Percentiles rank a stretch among this genome's conserved stretches.
phyloP scores from a whole-genome alignment of 1,140 invertebrate species.

The Nylanderia fulva region DNA sequence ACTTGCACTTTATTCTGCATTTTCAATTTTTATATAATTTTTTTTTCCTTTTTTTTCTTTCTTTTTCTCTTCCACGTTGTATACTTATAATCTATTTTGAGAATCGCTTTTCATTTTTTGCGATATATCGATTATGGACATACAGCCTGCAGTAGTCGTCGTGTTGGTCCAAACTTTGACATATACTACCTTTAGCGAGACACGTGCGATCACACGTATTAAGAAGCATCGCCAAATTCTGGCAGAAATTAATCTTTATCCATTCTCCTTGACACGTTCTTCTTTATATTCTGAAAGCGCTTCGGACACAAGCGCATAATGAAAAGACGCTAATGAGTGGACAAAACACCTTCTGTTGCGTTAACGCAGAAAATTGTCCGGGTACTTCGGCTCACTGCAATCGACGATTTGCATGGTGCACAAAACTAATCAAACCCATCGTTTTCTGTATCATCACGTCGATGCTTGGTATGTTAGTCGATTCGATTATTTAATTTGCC shows the following conservation, averaged over 20 bases:
- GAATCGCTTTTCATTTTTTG: conserved; percentile 23
- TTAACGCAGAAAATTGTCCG: conserved; percentile 72
- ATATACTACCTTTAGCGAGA: conserved; percentile 6
- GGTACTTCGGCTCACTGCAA: conserved; percentile 55
- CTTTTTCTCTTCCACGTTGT: neutral
- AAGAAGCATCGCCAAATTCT: conserved; percentile 1
- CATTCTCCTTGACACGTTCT: neutral
- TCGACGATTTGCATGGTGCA: conserved; percentile 68
- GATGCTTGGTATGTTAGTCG: conserved; percentile 75
- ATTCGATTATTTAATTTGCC: neutral
- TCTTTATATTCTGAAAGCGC: neutral
- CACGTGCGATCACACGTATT: neutral
- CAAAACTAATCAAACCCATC: conserved; percentile 76
- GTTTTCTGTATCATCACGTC: conserved; percentile 79
- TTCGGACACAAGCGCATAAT: conserved; percentile 45
- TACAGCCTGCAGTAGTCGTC: neutral
- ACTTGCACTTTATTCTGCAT: neutral
- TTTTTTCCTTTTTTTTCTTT: too few relatives aligned
- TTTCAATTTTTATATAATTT: neutral
- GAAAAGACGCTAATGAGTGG: conserved; percentile 73
- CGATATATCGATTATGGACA: conserved; percentile 48
- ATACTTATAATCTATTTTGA: neutral
- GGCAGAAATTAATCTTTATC: neutral
- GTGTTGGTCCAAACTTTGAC: neutral
- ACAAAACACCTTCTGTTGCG: conserved; percentile 71